These are phyloP conservation scores for Heterodera filipjevi DNA, from an alignment of 2,888 invertebrate species.

Conservation along the genomic window DNA sequence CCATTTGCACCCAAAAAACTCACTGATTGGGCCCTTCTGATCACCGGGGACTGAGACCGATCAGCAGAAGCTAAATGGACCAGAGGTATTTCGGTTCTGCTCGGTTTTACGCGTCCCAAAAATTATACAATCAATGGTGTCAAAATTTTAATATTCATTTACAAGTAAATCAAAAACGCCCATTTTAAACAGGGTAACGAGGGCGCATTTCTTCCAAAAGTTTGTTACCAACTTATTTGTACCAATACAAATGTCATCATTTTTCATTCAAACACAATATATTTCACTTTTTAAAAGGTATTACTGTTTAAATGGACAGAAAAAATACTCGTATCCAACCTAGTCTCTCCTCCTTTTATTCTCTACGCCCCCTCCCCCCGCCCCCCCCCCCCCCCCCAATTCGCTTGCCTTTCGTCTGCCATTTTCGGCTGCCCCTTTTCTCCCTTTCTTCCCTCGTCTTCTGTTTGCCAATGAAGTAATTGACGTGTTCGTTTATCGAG, in stretches of 20 bases:
- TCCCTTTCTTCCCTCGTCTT: slow-evolving; percentile 22
- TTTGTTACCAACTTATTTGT: no score
- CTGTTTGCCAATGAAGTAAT: slow-evolving; percentile 54
- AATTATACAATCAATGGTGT: no score
- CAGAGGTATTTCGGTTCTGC: not conserved
- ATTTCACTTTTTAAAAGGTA: no score
- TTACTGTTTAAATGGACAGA: no score
- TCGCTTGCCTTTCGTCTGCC: not conserved
- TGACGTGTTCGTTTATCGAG: slow-evolving; percentile 61
- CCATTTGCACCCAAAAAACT: not conserved
- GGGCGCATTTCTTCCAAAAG: no score
- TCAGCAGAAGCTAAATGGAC: not conserved
- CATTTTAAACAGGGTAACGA: no score
- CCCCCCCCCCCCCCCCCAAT: not conserved
- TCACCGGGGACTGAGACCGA: not conserved
- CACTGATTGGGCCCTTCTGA: not conserved
- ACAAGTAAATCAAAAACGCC: no score
- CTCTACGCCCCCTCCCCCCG: not conserved
- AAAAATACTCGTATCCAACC: no score
- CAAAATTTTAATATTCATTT: no score
- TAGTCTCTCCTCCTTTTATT: not conserved
- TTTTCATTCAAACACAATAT: no score
- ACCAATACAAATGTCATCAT: no score
- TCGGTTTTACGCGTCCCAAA: no score
- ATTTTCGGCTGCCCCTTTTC: not conserved